Percentiles rank a stretch among this genome's conserved stretches.
phyloP scores from a whole-genome alignment of 2,797 vertebrate species.

The Sebastes glaucus region DNA sequence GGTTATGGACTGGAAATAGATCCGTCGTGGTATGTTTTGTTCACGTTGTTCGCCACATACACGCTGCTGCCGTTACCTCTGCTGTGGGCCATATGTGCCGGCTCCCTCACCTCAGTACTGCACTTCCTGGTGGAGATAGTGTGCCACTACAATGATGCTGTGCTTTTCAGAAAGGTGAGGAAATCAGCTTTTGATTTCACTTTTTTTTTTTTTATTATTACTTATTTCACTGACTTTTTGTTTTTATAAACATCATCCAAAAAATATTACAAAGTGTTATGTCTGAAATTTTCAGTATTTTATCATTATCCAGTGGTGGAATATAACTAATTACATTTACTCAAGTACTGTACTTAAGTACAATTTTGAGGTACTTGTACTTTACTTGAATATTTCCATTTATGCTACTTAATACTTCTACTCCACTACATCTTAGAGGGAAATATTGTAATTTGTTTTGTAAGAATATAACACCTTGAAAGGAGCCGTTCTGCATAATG shows the following conservation, averaged over 20 bases:
- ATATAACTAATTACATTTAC: too few relatives aligned
- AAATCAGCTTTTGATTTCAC: background rate
- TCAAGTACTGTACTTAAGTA: too few relatives aligned
- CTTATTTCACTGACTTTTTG: too few relatives aligned
- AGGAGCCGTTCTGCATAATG: too few relatives aligned
- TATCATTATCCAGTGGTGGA: background rate
- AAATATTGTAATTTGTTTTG: too few relatives aligned
- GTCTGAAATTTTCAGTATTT: background rate
- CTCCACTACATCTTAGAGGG: too few relatives aligned
- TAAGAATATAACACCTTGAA: too few relatives aligned
- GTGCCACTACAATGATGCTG: conserved; percentile 61
- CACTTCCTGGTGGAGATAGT: conserved; percentile 76
- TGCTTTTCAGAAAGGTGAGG: conserved; percentile 78
- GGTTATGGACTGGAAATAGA: conserved; percentile 82
- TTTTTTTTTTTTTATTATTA: too few relatives aligned
- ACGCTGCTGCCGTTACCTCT: conserved; percentile 84
- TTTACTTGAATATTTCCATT: too few relatives aligned
- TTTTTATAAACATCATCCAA: background rate
- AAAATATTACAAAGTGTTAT: background rate
- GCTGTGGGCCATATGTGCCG: conserved; percentile 83
- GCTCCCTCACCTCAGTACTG: conserved; percentile 76
- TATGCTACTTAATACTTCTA: too few relatives aligned
- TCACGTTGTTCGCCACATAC: conserved; percentile 84
- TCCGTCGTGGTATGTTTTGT: conserved; percentile 84
- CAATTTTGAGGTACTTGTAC: too few relatives aligned